phyloP scores from a whole-genome alignment of 2,113 vertebrate species.

The Centrocercus urophasianus region DNA sequence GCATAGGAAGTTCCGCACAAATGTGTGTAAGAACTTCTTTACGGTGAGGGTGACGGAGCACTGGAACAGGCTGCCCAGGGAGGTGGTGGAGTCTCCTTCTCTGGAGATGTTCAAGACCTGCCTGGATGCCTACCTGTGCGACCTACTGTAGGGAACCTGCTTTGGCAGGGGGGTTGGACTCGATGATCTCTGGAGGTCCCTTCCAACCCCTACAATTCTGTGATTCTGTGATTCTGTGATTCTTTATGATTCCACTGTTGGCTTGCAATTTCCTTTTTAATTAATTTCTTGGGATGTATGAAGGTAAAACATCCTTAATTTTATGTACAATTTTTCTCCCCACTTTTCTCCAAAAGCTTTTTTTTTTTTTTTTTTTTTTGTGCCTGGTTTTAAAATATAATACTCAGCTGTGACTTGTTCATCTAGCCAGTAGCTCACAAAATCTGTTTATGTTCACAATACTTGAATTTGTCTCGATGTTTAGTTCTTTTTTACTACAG shows the following conservation, averaged over 20 bases:
- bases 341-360: background rate
- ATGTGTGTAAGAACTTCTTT: too few species aligned
- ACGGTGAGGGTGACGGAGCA: too few species aligned
- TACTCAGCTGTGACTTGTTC: background rate
- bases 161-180: too few species aligned
- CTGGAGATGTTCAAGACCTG: too few species aligned
- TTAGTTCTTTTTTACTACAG: constrained; percentile 17
- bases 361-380: background rate
- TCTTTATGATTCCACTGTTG: constrained; percentile 26
- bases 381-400: constrained; percentile 39
- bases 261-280: constrained; percentile 66
- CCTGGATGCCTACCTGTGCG: too few species aligned
- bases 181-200: too few species aligned
- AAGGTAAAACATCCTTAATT: constrained; percentile 43
- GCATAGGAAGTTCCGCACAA: too few species aligned
- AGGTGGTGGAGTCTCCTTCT: too few species aligned
- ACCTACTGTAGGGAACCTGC: too few species aligned
- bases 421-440: constrained; percentile 45
- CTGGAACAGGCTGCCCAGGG: too few species aligned
- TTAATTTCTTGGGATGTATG: constrained; percentile 66
- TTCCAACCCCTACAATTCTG: too few species aligned
- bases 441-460: constrained; percentile 44
- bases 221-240: too few species aligned
- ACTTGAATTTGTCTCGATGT: constrained; percentile 50
- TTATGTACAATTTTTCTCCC: background rate